phyloP scores from a whole-genome alignment of 2,113 vertebrate genomes.

The Turnix velox region DNA sequence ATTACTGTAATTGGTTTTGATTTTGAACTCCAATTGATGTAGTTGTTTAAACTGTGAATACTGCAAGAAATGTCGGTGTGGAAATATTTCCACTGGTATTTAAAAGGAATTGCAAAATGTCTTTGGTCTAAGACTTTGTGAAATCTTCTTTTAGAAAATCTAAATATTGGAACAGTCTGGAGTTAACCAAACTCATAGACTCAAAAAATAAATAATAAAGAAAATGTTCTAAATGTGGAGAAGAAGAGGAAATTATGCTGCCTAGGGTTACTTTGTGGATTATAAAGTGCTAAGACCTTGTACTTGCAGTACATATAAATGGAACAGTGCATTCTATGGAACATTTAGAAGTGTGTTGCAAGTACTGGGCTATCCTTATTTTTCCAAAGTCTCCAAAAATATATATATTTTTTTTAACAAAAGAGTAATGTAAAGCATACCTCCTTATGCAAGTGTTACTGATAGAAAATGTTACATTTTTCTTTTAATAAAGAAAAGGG shows the following conservation, averaged over 20 bases:
- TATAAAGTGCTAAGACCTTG: not conserved
- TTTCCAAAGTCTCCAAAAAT: constrained; percentile 62
- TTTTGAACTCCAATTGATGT: not conserved
- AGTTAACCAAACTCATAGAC: not conserved
- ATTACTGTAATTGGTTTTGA: not conserved
- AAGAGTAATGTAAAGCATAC: constrained; percentile 54
- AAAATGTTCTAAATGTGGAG: not conserved
- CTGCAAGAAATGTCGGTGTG: not conserved
- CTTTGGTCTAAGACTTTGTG: not conserved
- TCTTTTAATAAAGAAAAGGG: constrained; percentile 66
- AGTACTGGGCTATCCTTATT: constrained; percentile 52
- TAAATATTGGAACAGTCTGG: not conserved
- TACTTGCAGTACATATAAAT: not conserved
- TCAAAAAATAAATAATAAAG: not conserved
- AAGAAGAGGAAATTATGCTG: not conserved
- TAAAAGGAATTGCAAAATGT: not conserved
- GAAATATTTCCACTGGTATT: not conserved
- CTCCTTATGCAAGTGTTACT: constrained; percentile 62
- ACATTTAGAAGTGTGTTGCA: not conserved
- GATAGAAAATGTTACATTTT: constrained; percentile 25
- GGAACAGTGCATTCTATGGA: constrained; percentile 21
- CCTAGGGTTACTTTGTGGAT: not conserved
- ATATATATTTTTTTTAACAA: constrained; percentile 59
- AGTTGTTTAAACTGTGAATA: not conserved
- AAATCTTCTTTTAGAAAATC: not conserved